Conservation (phyloP, 2,888 invertebrate species). For the Latheticus oryzae region DNA sequence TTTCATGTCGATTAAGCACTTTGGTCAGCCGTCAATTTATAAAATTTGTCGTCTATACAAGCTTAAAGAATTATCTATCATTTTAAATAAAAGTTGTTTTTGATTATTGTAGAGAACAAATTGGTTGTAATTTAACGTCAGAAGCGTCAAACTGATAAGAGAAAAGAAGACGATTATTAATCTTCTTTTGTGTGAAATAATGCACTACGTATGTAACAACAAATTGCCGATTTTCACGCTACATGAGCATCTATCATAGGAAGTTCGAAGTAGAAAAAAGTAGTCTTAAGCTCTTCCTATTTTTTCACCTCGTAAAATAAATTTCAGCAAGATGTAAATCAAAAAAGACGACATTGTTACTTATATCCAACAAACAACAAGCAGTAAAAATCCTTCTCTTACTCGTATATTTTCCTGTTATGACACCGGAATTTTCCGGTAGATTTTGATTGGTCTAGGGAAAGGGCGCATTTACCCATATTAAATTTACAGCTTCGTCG, state of each 20-base stretch:
- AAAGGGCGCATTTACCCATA: slow-evolving; percentile 48
- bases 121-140: slow-evolving; percentile 15
- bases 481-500: slow-evolving; percentile 52
- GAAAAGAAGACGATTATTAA: slow-evolving; percentile 28
- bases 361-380: slow-evolving; percentile 12
- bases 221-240: slow-evolving; percentile 34
- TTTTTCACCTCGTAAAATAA: too few species aligned
- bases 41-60: too few species aligned
- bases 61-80: too few species aligned
- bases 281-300: too few species aligned
- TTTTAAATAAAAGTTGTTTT: too few species aligned
- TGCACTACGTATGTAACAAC: slow-evolving; percentile 32
- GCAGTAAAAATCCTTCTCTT: slow-evolving; percentile 9
- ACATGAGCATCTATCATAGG: slow-evolving; percentile 36
- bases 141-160: slow-evolving; percentile 19
- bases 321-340: slow-evolving; percentile 23
- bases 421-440: slow-evolving; percentile 25
- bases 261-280: too few species aligned
- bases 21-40: too few species aligned
- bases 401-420: slow-evolving; percentile 31
- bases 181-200: slow-evolving; percentile 34
- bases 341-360: slow-evolving; percentile 16
- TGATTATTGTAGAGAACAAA: slow-evolving; percentile 18
- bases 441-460: slow-evolving; percentile 37
- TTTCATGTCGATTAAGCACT: too few species aligned